Evolutionary conservation across 2,113 vertebrate species (phyloP), one percentile per base, ranked within the genome.

Genomic region (Rousettus leschenaultii): DNA sequence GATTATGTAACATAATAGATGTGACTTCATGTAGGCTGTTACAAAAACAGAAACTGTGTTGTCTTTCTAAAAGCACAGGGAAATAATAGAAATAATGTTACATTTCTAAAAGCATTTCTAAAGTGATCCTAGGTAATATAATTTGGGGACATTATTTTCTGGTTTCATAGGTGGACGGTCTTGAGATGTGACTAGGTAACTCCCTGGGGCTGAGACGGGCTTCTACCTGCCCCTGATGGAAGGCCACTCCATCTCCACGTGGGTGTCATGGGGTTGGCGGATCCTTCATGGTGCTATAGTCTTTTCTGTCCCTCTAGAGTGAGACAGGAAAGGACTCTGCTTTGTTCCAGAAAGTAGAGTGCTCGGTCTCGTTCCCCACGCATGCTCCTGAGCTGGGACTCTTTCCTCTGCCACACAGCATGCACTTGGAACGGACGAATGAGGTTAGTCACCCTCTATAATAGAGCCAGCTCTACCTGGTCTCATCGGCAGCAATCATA

Each of bases 31-130:
- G 43, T 70, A 61, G 21, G 57, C 6, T 78, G 83, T 83, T 48
- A 28, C 22, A 45, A 51, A 84, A 88, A 33, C 33, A 84, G 51
- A 80, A 95, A 24, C 26, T 45, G 26, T 28, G 19, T 61, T 38
- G 8, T 74, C 22, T 61, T 35, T 89, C 35, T 86, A 26, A 83
- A 83, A 88, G 53, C 38, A 85, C 48, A 89, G 33, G 16, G 61
- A 95, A 89, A 73, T 38, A 24, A 61, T 74, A 48, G 70, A 45
- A 87, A 89, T 51, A 51, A 40, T 22, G 22, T 66, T 65, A 16
- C 14, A 6, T 89, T 57, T 75, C 51, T 38, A 14, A 71, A 87
- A 87, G 70, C 30, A 30, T 38, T 89, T 86, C 66, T 35, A 16
- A 53, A 80, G n/a, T 94, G 77, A 66, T 65, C 53, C 30, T 57